Evolutionary conservation across 2,888 invertebrate species (phyloP), one percentile per base, ranked within the genome.

Genomic region (Halictus ligatus): DNA sequence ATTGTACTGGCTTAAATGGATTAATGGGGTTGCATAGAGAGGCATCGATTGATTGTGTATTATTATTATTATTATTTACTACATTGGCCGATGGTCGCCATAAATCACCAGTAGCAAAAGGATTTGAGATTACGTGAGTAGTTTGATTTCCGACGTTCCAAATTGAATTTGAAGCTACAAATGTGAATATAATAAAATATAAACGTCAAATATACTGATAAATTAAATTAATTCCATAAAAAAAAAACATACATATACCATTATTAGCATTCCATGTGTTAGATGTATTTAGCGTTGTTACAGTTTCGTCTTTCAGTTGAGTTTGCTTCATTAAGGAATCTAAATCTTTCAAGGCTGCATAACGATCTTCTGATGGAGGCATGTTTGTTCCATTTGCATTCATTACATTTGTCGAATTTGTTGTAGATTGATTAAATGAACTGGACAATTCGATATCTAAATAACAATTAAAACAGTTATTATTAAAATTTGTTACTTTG

Each of bases 331-430:
- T 96, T 86, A 96, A 93, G 75, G 96, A 96, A 93, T 99, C 99
- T 93, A 99, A 96, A 96, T 99, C 99, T 95, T 99, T 98, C 85
- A 99, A 96, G 77, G 99, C 99, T 89, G 99, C 99, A 96, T 99
- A 99, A 91, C 98, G 97, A 96, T 99, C 99, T 96, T 98, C 98
- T 93, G 97, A 94, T 35, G 95, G 95, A 78, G 94, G 94, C 48
- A 90, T 91, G 54, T 91, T 89, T 64, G 92, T 89, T 76, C 93
- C 94, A 85, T 94, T 94, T 72, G 92, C 91, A 87, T 94, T 94
- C 77, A 83, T 81, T 75, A 81, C 43, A 72, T 76, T 85, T 13
- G 54, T 40, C 46, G 78, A 60, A 80, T 85, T 86, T 43, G 79
- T 84, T 64, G 81, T 80, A 72, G 73, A 80, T 74, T 85, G 91